phyloP scores from a whole-genome alignment of 2,113 vertebrate genomes.

The Pluvialis apricaria region DNA sequence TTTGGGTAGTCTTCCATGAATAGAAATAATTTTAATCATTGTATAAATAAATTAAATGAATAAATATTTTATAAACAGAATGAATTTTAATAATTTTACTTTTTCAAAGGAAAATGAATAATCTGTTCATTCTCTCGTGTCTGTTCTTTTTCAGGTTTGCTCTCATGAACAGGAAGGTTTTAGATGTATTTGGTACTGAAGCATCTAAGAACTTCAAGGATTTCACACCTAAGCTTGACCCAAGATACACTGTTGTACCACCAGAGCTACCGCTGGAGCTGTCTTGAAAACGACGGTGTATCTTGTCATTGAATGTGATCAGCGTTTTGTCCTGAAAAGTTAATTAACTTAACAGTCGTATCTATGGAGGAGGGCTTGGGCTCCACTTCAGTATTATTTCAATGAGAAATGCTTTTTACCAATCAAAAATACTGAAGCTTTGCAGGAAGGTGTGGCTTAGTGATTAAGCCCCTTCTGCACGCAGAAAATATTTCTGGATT shows the following conservation, averaged over 20 bases:
- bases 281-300: constrained; percentile 67
- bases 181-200: constrained; percentile 92
- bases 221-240: constrained; percentile 88
- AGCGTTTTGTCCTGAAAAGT: constrained; percentile 63
- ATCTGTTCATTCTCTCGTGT: neutral
- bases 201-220: constrained; percentile 89
- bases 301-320: constrained; percentile 41
- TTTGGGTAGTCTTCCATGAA: neutral
- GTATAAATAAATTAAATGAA: neutral
- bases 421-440: constrained; percentile 71
- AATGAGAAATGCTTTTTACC: constrained; percentile 67
- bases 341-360: constrained; percentile 65
- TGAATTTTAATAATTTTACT: neutral
- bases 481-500: constrained; percentile 66
- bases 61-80: neutral
- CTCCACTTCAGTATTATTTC: constrained; percentile 78
- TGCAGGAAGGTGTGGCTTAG: constrained; percentile 67
- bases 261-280: constrained; percentile 77
- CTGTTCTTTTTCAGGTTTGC: constrained; percentile 81
- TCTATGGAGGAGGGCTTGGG: constrained; percentile 43
- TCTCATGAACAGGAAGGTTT: constrained; percentile 89
- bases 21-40: neutral
- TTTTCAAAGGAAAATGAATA: neutral
- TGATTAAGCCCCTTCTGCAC: constrained; percentile 68
- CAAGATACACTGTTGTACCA: constrained; percentile 76